Percentiles rank a stretch among this genome's conserved stretches.
These are phyloP conservation scores for Myiothlypis chrysogaster DNA, from an alignment of 2,797 vertebrate genomes.

Conservation along the genomic window DNA sequence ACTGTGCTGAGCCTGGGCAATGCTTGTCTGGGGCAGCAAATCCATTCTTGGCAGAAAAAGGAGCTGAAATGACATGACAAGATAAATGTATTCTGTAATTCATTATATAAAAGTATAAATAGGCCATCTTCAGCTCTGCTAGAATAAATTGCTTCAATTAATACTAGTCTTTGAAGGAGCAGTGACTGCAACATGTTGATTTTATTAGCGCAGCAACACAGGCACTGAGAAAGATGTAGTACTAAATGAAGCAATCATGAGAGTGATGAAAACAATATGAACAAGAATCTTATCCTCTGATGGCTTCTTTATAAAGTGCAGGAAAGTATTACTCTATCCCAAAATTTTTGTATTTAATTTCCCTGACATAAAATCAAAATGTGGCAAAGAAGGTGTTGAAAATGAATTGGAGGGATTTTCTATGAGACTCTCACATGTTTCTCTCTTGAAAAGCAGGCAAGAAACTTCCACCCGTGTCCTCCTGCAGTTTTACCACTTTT, in stretches of 20 bases:
- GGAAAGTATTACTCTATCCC: neutral
- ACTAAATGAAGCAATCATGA: conserved; percentile 37
- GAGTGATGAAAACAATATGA: conserved; percentile 27
- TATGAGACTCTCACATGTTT: neutral
- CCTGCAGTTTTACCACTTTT: neutral
- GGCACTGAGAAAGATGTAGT: neutral
- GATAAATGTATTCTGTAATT: conserved; percentile 40
- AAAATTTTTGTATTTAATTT: neutral
- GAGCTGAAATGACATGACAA: neutral
- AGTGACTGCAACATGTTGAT: conserved; percentile 45
- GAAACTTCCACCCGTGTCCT: neutral
- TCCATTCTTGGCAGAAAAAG: neutral
- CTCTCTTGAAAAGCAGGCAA: neutral
- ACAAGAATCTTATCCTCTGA: neutral
- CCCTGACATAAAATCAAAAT: neutral
- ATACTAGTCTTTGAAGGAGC: conserved; percentile 39
- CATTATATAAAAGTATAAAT: conserved; percentile 45
- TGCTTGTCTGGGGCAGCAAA: neutral
- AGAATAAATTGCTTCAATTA: conserved; percentile 68
- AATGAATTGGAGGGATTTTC: neutral
- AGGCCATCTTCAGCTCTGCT: conserved; percentile 27
- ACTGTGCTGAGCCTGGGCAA: neutral
- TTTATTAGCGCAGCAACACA: conserved; percentile 15
- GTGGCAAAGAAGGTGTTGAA: neutral
- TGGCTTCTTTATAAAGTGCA: neutral